These are phyloP conservation scores for Manacus vitellinus DNA, from an alignment of 2,113 vertebrate genomes.

Conservation along the genomic window DNA sequence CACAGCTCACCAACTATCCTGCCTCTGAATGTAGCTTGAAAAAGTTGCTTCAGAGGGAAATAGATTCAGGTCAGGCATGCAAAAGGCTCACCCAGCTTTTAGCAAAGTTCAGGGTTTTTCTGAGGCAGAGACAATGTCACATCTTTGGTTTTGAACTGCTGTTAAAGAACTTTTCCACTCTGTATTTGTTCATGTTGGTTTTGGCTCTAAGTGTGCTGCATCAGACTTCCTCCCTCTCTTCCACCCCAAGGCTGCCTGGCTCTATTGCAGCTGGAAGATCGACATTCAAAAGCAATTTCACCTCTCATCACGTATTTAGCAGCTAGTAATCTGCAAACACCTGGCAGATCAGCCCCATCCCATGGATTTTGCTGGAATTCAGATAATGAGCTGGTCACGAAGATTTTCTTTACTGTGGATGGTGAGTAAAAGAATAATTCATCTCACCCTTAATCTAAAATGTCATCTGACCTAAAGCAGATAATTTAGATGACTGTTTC, in stretches of 20 bases:
- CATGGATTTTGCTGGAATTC: background rate
- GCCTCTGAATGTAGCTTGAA: background rate
- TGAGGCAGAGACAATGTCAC: background rate
- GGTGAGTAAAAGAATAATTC: background rate
- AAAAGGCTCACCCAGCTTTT: background rate
- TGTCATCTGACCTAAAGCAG: background rate
- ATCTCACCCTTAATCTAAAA: background rate
- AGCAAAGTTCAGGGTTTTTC: background rate
- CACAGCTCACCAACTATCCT: background rate
- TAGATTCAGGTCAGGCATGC: background rate
- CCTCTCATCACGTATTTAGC: background rate
- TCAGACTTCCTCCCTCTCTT: background rate
- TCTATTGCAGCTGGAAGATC: background rate
- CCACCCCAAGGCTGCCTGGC: background rate
- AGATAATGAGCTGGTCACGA: background rate
- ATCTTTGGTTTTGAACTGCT: background rate
- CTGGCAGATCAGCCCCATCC: background rate
- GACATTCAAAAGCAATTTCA: background rate
- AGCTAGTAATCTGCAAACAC: background rate
- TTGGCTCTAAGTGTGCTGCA: accelerated
- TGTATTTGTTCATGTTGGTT: background rate
- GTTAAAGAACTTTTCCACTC: background rate
- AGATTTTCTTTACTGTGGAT: background rate
- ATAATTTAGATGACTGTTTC: background rate
- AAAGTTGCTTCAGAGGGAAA: background rate